Base-by-base conservation (phyloP, 2,113 vertebrate species). In the Hemiscyllium ocellatum region DNA sequence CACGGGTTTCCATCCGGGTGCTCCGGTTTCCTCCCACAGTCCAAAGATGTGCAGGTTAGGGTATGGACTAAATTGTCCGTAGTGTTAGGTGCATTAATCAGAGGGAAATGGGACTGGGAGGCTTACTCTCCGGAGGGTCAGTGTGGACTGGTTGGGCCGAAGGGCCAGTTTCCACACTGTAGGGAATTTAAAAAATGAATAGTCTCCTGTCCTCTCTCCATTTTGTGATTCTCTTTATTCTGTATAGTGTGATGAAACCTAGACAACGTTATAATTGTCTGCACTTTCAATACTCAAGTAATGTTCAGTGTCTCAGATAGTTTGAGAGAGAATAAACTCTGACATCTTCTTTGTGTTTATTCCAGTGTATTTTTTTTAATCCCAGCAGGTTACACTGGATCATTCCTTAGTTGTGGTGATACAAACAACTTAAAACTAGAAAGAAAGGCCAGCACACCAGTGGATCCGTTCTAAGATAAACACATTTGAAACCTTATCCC, bases 321-420 rank as follows among this genome's bases (percentile, higher is more conserved):
- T 65, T n/a, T 65, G 0, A 33, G 52, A 91, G 26, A 90, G 47
- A 37, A 52, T 20, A 26, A 7, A 87, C 22, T 52, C 83, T 52
- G 85, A 93, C 33, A 93, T 93, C 65, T 68, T n/a, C 56, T n/a
- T n/a, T 93, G 42, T 66, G 17, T 93, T 93, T 93, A 93, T 93
- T 93, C 61, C 29, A 33, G n/a, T 17, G 33, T 37, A 65, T 91
- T 91, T 33, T 33, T 47, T 91, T 22, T 37, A 93, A 91, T 91
- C 89, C 56, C n/a, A 42, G 19, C 12, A 15, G 80, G 17, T 47
- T 37, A 20, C 80, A 83, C 37, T 83, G 19, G 37, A 83, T 42
- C 80, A 37, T 83, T 7, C 80, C 37, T 42, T 83, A 42, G 5
- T 47, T 83, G 80, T 42, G 15, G n/a, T 19, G 78, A 83, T 42